Base-by-base conservation (phyloP, 2,797 vertebrate species). In the Paedocypris micromegethes region DNA sequence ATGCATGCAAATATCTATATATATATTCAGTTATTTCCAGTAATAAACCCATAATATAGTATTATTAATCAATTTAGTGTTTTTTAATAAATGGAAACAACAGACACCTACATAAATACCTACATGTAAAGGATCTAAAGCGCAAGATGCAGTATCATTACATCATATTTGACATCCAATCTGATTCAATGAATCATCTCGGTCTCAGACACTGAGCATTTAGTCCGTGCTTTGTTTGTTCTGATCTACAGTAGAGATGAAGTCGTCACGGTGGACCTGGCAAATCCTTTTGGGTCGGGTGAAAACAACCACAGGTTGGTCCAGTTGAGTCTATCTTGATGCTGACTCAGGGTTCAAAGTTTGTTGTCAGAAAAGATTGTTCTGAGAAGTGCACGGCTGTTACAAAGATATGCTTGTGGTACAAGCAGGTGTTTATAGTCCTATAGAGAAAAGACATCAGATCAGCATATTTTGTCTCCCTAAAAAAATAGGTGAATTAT, bases 221-320 rank as follows among this genome's bases (percentile, higher is more conserved):
- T 58, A 23, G 7, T 45, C 3, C 3, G 5, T 49, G 5, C 37
- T 50, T 66, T 58, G n/a, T 55, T 48, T 23, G 6, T 9, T 52
- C 60, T 47, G 23, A 23, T 46, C 67, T 6, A n/a, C n/a, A n/a
- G n/a, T n/a, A 67, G 54, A 3, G 73, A 76, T 8, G 72, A 43
- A 43, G 40, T 9, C 0, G 45, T 75, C 2, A 43, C 65, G 60
- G n/a, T 61, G 3, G 52, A 2, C 40, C 64, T 86, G 47, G 66
- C 68, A 38, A 88, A 88, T 79, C 88, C 88, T 23, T 90, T 90
- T 65, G 82, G 82, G 8, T 72, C 81, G 38, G 76, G 79, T 56
- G 85, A 88, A 44, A 81, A 87, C 43, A 79, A 84, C 7, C 84
- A 75, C 72, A 80, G 78, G 89, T 89, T 64, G 83, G 70, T 7